These are phyloP conservation scores for Hirtodrosophila confusa DNA, from an alignment of 2,888 invertebrate species.

Conservation along the genomic window DNA sequence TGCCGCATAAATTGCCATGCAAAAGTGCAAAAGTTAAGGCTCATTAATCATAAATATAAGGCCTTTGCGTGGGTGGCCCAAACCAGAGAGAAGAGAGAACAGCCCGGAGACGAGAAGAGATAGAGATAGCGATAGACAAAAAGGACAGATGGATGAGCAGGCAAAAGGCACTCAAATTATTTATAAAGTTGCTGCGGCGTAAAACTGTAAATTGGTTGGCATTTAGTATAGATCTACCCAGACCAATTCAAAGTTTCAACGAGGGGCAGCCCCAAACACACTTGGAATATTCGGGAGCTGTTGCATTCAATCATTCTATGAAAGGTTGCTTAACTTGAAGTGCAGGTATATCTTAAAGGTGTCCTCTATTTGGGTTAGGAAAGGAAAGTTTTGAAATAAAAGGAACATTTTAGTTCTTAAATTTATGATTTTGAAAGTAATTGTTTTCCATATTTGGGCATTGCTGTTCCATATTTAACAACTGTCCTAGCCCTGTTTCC, in stretches of 20 bases:
- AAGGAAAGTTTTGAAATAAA: too few species aligned
- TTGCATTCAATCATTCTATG: constrained; percentile 32
- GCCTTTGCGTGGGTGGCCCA: constrained; percentile 53
- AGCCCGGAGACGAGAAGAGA: background rate
- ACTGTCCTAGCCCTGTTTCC: too few species aligned
- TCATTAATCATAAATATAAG: constrained; percentile 76
- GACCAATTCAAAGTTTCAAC: constrained; percentile 28
- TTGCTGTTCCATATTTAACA: too few species aligned
- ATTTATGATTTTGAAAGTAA: too few species aligned
- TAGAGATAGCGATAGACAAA: constrained; percentile 29
- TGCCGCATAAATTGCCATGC: constrained; percentile 66
- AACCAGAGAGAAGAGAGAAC: background rate
- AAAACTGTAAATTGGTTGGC: constrained; percentile 70
- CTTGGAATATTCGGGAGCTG: constrained; percentile 7
- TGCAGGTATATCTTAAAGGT: background rate
- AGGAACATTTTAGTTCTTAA: too few species aligned
- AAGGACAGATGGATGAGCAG: constrained; percentile 53
- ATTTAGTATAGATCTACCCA: constrained; percentile 44
- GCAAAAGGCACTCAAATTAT: constrained; percentile 56
- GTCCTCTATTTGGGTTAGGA: too few species aligned
- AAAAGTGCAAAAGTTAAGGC: constrained; percentile 78
- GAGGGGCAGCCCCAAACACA: background rate
- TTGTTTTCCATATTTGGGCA: too few species aligned
- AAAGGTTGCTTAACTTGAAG: constrained; percentile 1
- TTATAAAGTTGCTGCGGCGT: constrained; percentile 59